phyloP scores from a whole-genome alignment of 2,888 invertebrate genomes.

The Torymus aiolomorphi region DNA sequence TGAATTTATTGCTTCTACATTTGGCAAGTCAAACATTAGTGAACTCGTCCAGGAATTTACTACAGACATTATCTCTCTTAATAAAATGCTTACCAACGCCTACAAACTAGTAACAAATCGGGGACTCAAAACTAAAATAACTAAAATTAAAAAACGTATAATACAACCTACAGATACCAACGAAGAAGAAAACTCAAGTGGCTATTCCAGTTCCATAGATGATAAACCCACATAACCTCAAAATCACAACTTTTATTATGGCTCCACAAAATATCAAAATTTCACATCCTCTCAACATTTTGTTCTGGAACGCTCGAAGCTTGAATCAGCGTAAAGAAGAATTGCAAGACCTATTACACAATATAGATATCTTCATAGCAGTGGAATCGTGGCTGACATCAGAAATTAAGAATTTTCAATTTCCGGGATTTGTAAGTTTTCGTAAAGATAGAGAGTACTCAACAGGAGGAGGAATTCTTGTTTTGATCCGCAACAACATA shows the following conservation, averaged over 20 bases:
- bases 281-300: too few species aligned
- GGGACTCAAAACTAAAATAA: background rate
- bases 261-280: too few species aligned
- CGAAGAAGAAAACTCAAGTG: too few species aligned
- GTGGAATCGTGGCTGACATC: background rate
- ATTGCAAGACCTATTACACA: background rate
- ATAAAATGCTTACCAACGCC: background rate
- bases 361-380: background rate
- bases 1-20: background rate
- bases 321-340: background rate
- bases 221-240: too few species aligned
- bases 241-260: too few species aligned
- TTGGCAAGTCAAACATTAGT: background rate
- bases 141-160: too few species aligned
- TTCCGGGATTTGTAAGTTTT: background rate
- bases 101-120: background rate
- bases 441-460: background rate
- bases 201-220: too few species aligned
- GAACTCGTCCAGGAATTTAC: background rate
- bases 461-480: background rate
- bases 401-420: background rate
- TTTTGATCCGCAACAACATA: background rate
- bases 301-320: background rate
- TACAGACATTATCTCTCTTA: background rate
- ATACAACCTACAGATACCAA: too few species aligned